Percentiles rank a stretch among this genome's conserved stretches.
Evolutionary conservation across 2,113 vertebrate species (phyloP).

Genomic region (Acrocephalus kingi): DNA sequence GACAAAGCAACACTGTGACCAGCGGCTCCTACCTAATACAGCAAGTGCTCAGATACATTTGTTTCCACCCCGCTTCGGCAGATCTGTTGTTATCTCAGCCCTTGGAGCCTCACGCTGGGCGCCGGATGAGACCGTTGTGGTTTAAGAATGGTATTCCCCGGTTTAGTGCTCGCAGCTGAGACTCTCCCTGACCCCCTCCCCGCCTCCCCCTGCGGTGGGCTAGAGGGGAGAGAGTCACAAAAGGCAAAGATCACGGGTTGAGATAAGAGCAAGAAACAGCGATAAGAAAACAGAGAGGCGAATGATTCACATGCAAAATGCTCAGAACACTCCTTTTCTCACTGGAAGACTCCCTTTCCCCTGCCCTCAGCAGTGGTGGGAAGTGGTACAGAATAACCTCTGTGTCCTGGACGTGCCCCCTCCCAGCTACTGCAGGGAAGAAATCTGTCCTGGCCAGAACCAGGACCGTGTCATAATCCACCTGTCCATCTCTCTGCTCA

Average conservation of each 20-base stretch:
- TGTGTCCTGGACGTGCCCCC: not conserved
- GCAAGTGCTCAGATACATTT: not conserved
- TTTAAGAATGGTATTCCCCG: not conserved
- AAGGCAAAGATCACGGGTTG: not conserved
- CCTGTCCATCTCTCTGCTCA: not conserved
- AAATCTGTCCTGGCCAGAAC: not conserved
- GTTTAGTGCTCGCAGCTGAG: not conserved
- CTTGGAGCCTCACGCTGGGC: not conserved
- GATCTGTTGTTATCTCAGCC: not conserved
- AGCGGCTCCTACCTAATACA: not conserved
- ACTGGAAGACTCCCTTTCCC: not conserved
- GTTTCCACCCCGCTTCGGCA: fast-evolving
- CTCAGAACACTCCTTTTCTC: not conserved
- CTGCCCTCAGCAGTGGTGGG: not conserved
- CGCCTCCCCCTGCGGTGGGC: not conserved
- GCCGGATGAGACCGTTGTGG: not conserved
- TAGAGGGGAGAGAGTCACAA: not conserved
- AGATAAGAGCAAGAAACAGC: not conserved
- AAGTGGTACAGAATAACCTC: not conserved
- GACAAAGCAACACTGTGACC: not conserved
- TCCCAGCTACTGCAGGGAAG: not conserved
- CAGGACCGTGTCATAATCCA: not conserved
- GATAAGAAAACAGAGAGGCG: not conserved
- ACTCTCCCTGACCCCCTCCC: not conserved
- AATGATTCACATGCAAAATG: not conserved